A percentile compares a stretch with the other conserved stretches of the same genome.
These are phyloP conservation scores for Isotomurus palustris DNA, from an alignment of 2,888 invertebrate genomes.

Conservation along the genomic window DNA sequence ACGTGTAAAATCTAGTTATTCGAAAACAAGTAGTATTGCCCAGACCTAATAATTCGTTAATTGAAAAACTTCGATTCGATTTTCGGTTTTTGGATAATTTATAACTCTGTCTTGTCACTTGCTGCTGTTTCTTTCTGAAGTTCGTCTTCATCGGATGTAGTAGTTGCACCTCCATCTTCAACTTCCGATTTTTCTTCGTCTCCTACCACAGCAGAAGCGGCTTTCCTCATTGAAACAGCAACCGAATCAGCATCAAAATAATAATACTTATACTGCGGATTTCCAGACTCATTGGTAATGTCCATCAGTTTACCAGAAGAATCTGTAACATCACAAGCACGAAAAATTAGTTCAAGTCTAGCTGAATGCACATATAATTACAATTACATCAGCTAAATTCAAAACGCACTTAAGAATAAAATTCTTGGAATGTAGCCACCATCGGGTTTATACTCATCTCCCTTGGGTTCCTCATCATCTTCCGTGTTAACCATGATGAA, in stretches of 20 bases:
- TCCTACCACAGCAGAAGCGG: not conserved
- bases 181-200: not conserved
- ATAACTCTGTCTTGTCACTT: conserved; percentile 1
- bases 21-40: too few species aligned
- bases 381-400: too few species aligned
- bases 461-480: conserved; percentile 59
- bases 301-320: conserved; percentile 47
- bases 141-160: not conserved
- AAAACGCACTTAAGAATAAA: conserved; percentile 59
- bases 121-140: not conserved
- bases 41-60: too few species aligned
- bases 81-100: not conserved
- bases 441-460: conserved; percentile 58
- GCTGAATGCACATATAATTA: not conserved
- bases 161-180: not conserved
- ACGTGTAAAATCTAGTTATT: too few species aligned
- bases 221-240: conserved; percentile 46
- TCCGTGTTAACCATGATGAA: conserved; percentile 65
- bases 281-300: conserved; percentile 59
- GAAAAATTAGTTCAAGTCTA: too few species aligned
- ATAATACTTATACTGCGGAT: conserved; percentile 58
- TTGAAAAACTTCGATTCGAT: too few species aligned
- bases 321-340: too few species aligned
- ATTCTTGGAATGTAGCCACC: conserved; percentile 66
- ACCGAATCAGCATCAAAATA: conserved; percentile 50